These are phyloP conservation scores for Tethya wilhelma DNA, from an alignment of 37 sponge, comb jelly and placozoan species.

Conservation along the genomic window DNA sequence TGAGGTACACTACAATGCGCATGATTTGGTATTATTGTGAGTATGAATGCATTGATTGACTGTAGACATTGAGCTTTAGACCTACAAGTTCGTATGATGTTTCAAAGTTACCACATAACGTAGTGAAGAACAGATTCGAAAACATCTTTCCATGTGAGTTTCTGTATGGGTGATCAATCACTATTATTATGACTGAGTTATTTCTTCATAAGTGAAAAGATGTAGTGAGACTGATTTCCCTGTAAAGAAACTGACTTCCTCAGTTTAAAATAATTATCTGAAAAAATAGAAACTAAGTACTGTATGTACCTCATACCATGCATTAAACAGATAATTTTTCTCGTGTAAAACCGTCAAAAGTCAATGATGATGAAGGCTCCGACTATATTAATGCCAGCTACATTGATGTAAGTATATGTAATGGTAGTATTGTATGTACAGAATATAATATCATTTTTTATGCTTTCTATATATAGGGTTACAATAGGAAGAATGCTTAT, in stretches of 20 bases:
- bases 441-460: not conserved
- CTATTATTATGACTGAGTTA: too few species aligned
- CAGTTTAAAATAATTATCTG: too few species aligned
- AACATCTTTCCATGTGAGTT: conserved; percentile 73
- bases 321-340: conserved; percentile 49
- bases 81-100: not conserved
- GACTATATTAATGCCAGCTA: conserved; percentile 73
- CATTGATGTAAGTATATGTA: conserved; percentile 43
- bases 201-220: too few species aligned
- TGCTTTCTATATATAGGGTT: conserved; percentile 26
- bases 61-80: not conserved
- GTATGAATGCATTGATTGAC: not conserved
- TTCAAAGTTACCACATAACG: not conserved
- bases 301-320: too few species aligned
- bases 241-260: too few species aligned
- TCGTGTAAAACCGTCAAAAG: conserved; percentile 25
- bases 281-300: too few species aligned
- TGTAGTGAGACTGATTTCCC: too few species aligned
- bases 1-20: conserved; percentile 30
- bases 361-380: conserved; percentile 2
- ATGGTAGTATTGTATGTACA: not conserved
- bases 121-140: conserved; percentile 64
- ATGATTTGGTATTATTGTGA: not conserved
- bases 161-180: too few species aligned
- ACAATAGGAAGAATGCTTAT: conserved; percentile 49